These are phyloP conservation scores for Gibbula magus DNA, from an alignment of 2,888 invertebrate species.

Conservation along the genomic window DNA sequence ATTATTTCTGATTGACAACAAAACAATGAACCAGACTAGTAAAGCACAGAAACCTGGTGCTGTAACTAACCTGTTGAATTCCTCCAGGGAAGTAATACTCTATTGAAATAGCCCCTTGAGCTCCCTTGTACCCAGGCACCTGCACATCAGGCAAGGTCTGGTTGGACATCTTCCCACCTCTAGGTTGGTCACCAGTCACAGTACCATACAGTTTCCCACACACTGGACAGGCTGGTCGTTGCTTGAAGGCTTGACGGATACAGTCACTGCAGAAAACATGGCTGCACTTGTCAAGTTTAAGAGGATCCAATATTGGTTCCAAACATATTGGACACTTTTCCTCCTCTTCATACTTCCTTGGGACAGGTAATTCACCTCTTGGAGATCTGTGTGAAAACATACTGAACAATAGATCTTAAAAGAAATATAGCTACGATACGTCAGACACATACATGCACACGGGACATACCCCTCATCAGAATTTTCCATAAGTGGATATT, in stretches of 20 bases:
- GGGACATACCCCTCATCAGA: too few species aligned
- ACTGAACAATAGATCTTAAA: too few species aligned
- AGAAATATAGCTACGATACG: too few species aligned
- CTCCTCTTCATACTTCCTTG: not conserved
- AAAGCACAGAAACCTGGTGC: not conserved
- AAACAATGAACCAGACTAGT: not conserved
- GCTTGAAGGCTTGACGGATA: conserved; percentile 36
- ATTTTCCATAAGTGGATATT: too few species aligned
- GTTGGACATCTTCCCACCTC: conserved; percentile 38
- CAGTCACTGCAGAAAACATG: conserved; percentile 44
- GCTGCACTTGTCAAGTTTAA: conserved; percentile 45
- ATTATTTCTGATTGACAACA: too few species aligned
- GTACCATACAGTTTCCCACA: conserved; percentile 50
- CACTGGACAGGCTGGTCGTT: conserved; percentile 76
- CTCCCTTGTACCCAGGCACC: conserved; percentile 40
- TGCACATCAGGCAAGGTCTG: not conserved
- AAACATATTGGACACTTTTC: conserved; percentile 54
- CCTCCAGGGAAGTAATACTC: conserved; percentile 54
- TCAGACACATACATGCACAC: too few species aligned
- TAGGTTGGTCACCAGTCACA: conserved; percentile 48
- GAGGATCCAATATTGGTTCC: conserved; percentile 42
- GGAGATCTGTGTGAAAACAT: too few species aligned
- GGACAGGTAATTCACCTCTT: too few species aligned
- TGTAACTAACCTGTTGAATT: conserved; percentile 49
- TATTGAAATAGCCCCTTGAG: conserved; percentile 42